Evolutionary conservation across 2,888 invertebrate genomes (phyloP).

Genomic region (Cantharis nigra): DNA sequence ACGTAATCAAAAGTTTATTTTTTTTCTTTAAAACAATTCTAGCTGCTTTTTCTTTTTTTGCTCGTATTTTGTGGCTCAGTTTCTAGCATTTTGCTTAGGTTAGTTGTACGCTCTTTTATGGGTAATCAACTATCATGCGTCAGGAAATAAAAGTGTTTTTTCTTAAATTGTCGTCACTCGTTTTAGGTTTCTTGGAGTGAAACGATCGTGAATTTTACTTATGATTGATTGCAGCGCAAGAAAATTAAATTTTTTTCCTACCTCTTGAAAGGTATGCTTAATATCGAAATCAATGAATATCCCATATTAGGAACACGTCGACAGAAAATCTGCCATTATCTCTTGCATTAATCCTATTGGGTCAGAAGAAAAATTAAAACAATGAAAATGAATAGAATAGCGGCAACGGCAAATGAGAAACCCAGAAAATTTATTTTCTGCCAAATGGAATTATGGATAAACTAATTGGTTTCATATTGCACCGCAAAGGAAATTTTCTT

Average conservation of each 20-base stretch:
- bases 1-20: neutral
- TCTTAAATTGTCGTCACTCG: neutral
- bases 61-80: neutral
- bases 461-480: no score
- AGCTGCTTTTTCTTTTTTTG: neutral
- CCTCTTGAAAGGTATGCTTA: no score
- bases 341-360: no score
- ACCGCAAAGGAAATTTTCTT: no score
- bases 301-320: no score
- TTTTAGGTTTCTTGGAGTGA: neutral
- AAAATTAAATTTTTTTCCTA: neutral
- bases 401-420: no score
- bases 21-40: neutral
- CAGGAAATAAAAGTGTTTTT: neutral
- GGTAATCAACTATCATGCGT: neutral
- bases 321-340: no score
- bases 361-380: no score
- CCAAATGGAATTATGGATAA: no score
- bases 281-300: neutral
- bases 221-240: neutral
- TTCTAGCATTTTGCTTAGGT: slow-evolving; percentile 2
- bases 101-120: neutral
- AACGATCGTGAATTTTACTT: neutral
- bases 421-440: no score
- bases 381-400: no score